Conservation (phyloP, 2,888 invertebrate genomes). For the Callinectes sapidus region DNA sequence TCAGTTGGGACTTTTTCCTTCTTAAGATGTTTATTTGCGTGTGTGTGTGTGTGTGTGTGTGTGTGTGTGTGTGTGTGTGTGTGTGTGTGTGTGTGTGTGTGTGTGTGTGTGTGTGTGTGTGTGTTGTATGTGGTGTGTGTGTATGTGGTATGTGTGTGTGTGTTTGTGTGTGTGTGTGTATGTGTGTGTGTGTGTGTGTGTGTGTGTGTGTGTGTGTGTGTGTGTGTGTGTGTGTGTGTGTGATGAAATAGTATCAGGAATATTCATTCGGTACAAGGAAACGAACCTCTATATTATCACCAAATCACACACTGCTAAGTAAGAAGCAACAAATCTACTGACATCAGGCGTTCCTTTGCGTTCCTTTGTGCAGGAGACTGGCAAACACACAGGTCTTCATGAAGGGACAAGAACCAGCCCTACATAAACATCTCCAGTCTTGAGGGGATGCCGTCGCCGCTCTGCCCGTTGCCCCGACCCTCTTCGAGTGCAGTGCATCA, state of each 20-base stretch:
- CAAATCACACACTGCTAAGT: too few relatives aligned
- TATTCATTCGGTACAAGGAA: background rate
- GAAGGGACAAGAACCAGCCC: background rate
- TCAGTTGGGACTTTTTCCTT: background rate
- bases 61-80: slow-evolving; percentile 30
- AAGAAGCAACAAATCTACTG: too few relatives aligned
- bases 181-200: too few relatives aligned
- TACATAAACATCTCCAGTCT: slow-evolving; percentile 12
- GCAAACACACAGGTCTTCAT: background rate
- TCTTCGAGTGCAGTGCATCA: background rate
- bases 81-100: slow-evolving; percentile 16
- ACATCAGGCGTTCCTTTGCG: too few relatives aligned
- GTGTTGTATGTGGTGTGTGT: too few relatives aligned
- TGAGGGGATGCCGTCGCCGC: background rate
- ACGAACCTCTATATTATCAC: too few relatives aligned
- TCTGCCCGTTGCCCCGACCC: background rate
- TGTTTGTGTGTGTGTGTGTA: too few relatives aligned
- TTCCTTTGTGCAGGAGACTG: too few relatives aligned
- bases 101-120: background rate
- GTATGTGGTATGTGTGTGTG: too few relatives aligned
- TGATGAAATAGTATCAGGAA: too few relatives aligned
- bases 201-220: too few relatives aligned
- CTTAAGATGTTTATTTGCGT: background rate
- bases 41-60: background rate
- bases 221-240: background rate